phyloP scores from a whole-genome alignment of 2,888 invertebrate species.

The Tenthredo scrophulariae region DNA sequence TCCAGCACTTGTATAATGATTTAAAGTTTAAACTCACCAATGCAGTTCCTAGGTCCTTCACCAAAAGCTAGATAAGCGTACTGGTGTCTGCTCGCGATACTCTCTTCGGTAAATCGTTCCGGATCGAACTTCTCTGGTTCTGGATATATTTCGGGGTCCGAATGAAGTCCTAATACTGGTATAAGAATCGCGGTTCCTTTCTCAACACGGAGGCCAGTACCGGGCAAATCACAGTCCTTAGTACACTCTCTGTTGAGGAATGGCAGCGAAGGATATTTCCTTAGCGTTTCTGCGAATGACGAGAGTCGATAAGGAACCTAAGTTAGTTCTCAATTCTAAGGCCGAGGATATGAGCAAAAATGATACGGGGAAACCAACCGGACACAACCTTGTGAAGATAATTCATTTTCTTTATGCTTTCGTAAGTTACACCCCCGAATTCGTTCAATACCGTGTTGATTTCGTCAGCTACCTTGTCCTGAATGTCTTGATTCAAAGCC shows the following conservation, averaged over 20 bases:
- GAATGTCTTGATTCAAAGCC: constrained; percentile 76
- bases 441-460: constrained; percentile 72
- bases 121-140: constrained; percentile 80
- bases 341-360: not conserved
- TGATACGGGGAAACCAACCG: constrained; percentile 67
- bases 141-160: constrained; percentile 78
- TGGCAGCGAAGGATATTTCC: constrained; percentile 75
- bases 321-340: not conserved
- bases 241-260: constrained; percentile 72
- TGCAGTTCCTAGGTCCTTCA: constrained; percentile 71
- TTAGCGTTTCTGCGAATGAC: constrained; percentile 68
- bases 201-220: constrained; percentile 63
- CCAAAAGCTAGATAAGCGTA: constrained; percentile 72
- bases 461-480: constrained; percentile 76
- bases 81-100: constrained; percentile 65
- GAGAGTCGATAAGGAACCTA: not conserved
- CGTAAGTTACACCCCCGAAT: constrained; percentile 75
- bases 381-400: constrained; percentile 78
- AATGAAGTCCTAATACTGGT: constrained; percentile 77
- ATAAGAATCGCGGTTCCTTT: constrained; percentile 72
- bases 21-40: constrained; percentile 63
- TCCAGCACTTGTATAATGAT: not conserved
- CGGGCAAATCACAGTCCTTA: constrained; percentile 3
- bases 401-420: constrained; percentile 77
- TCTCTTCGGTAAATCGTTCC: constrained; percentile 78